Conservation (phyloP, 1,140 invertebrate genomes). For the Lamellibrachia luymesi region DNA sequence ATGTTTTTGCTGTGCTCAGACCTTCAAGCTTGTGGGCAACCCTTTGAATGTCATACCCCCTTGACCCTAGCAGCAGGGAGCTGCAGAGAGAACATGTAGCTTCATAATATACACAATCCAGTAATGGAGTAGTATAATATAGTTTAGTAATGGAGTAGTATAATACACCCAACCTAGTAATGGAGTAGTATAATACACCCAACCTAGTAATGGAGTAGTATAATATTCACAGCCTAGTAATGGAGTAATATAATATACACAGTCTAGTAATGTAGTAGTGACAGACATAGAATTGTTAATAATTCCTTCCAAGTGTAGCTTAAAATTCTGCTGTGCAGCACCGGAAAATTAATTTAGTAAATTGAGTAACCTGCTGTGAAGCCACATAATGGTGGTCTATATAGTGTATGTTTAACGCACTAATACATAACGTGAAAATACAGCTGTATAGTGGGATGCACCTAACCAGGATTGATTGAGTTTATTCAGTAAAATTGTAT, state of each 20-base stretch:
- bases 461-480: background rate
- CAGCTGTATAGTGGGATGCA: background rate
- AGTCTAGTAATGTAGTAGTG: background rate
- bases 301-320: too few species aligned
- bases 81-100: conserved; percentile 60
- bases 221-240: background rate
- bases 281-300: too few species aligned
- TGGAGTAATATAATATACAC: too few species aligned
- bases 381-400: background rate
- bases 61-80: conserved; percentile 85
- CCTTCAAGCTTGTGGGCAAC: conserved; percentile 87
- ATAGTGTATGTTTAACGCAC: background rate
- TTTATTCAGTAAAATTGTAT: too few species aligned
- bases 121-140: too few species aligned
- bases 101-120: background rate
- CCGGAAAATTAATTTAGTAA: too few species aligned
- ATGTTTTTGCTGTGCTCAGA: conserved; percentile 73
- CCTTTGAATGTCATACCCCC: conserved; percentile 89
- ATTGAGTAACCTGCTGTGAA: too few species aligned
- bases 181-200: too few species aligned
- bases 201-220: too few species aligned
- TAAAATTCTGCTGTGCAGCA: too few species aligned
- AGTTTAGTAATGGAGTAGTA: too few species aligned
- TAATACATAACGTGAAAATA: background rate
- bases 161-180: background rate